A percentile compares a stretch with the other conserved stretches of the same genome.
Evolutionary conservation across 2,888 invertebrate genomes (phyloP).

Genomic region (Ichneumoninae sp.): DNA sequence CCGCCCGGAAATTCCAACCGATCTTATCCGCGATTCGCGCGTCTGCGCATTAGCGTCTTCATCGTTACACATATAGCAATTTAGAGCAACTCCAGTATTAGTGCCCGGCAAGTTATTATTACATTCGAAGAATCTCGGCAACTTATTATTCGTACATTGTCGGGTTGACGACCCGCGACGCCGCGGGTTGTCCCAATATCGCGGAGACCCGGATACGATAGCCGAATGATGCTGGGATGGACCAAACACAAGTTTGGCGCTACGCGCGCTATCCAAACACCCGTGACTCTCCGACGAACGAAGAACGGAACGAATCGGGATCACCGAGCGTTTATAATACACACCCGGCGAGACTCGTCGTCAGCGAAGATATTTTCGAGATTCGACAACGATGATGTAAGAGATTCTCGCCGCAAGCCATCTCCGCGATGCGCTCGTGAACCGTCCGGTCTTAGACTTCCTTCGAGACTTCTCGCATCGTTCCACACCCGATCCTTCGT

Average conservation of each 20-base stretch:
- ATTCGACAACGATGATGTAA: conserved; percentile 16
- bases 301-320: conserved; percentile 40
- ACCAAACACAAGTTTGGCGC: conserved; percentile 20
- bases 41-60: conserved; percentile 47
- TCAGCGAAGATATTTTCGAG: conserved; percentile 10
- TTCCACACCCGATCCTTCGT: conserved; percentile 50
- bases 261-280: neutral
- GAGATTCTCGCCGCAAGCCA: neutral
- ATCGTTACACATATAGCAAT: conserved; percentile 56
- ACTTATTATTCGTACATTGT: conserved; percentile 76
- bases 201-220: conserved; percentile 2
- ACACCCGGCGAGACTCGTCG: conserved; percentile 13
- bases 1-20: conserved; percentile 76
- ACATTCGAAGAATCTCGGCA: conserved; percentile 69
- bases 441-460: neutral
- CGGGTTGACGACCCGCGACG: conserved; percentile 78
- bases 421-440: conserved; percentile 1
- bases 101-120: conserved; percentile 69
- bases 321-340: conserved; percentile 9
- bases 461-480: conserved; percentile 59
- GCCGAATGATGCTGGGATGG: conserved; percentile 48
- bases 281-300: conserved; percentile 9
- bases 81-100: conserved; percentile 43
- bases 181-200: neutral
- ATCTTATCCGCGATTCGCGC: conserved; percentile 72